A percentile compares a stretch with the other conserved stretches of the same genome.
phyloP scores from a whole-genome alignment of 1,140 invertebrate genomes.

The Bombus cullumanus region DNA sequence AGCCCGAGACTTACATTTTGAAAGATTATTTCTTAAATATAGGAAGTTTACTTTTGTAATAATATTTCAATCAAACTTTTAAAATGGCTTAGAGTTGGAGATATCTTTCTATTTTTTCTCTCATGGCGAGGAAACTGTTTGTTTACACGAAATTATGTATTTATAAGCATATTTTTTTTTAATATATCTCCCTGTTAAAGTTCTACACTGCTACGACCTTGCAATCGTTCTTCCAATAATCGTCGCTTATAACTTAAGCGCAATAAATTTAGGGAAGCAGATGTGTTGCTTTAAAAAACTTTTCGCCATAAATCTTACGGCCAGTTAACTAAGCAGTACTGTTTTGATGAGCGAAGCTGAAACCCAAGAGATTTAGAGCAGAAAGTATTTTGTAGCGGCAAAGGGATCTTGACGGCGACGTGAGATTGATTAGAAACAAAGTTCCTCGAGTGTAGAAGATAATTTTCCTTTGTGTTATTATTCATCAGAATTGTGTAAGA shows the following conservation, averaged over 20 bases:
- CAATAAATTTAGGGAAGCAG: background rate
- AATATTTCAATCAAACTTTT: too few species aligned
- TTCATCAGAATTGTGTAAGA: background rate
- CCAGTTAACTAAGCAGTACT: background rate
- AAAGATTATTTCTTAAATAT: too few species aligned
- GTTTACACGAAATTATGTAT: too few species aligned
- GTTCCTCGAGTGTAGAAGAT: background rate
- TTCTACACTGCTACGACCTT: too few species aligned
- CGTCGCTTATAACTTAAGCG: background rate
- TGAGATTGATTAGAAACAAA: constrained; percentile 7
- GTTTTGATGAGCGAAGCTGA: background rate
- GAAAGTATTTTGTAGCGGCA: background rate
- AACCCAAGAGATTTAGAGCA: background rate
- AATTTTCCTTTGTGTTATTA: constrained; percentile 11
- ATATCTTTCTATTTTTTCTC: too few species aligned
- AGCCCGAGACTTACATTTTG: too few species aligned
- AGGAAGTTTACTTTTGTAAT: too few species aligned
- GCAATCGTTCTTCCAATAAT: constrained; percentile 4
- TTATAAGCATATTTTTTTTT: background rate
- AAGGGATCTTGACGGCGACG: background rate
- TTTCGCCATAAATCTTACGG: constrained; percentile 10
- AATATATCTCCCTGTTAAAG: background rate
- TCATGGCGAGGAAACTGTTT: too few species aligned
- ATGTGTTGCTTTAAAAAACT: constrained; percentile 4
- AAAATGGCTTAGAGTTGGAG: too few species aligned